Conservation (phyloP, 2,113 vertebrate genomes). For the Saccopteryx bilineata region DNA sequence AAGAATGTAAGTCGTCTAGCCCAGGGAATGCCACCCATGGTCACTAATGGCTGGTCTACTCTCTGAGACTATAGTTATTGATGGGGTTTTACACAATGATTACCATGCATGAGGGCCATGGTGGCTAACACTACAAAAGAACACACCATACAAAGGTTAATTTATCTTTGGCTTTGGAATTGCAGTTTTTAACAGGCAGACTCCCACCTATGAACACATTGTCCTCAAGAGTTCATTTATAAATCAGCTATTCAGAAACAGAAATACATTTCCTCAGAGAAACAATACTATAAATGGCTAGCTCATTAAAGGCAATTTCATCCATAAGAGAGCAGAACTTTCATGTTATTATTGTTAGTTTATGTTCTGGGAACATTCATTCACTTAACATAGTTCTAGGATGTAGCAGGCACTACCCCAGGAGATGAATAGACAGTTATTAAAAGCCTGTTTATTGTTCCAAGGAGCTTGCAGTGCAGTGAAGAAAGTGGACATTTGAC, state of each 20-base stretch:
- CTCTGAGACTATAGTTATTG: neutral
- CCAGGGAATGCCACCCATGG: neutral
- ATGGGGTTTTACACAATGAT: neutral
- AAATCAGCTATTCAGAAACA: conserved; percentile 70
- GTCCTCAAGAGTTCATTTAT: conserved; percentile 68
- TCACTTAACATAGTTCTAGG: conserved; percentile 27
- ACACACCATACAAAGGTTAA: conserved; percentile 44
- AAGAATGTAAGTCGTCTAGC: neutral
- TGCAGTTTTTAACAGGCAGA: conserved; percentile 53
- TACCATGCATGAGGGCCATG: neutral
- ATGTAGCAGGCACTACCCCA: neutral
- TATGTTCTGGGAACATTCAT: conserved; percentile 58
- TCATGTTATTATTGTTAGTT: conserved; percentile 51
- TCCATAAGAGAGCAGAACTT: conserved; percentile 52
- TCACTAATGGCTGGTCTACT: neutral
- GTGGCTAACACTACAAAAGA: conserved; percentile 6
- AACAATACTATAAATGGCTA: conserved; percentile 64
- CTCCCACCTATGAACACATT: conserved; percentile 50
- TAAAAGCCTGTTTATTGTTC: neutral
- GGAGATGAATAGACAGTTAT: neutral
- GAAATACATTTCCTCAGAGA: conserved; percentile 57
- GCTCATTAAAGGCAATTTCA: conserved; percentile 73
- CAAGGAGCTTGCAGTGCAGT: neutral
- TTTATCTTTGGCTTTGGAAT: conserved; percentile 62
- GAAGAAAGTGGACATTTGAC: neutral